Percentiles rank a stretch among this genome's conserved stretches.
phyloP scores from a whole-genome alignment of 2,797 vertebrate species.

The Alca torda region DNA sequence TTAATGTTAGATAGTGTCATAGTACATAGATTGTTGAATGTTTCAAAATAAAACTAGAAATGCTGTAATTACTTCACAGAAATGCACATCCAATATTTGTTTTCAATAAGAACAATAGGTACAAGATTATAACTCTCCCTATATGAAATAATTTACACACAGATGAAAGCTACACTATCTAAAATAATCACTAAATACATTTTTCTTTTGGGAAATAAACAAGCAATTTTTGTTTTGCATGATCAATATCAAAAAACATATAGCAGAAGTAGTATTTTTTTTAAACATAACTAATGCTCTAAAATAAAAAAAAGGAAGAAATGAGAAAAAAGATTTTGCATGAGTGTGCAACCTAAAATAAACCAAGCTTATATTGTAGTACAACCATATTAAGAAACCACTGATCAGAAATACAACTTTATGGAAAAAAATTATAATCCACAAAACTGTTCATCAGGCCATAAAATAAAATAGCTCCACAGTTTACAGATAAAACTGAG shows the following conservation, averaged over 20 bases:
- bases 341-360: conserved; percentile 81
- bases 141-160: conserved; percentile 89
- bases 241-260: conserved; percentile 82
- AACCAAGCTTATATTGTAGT: conserved; percentile 81
- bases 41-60: conserved; percentile 82
- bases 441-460: conserved; percentile 82
- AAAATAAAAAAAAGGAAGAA: conserved; percentile 46
- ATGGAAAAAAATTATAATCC: conserved; percentile 80
- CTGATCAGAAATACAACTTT: conserved; percentile 79
- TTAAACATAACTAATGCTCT: conserved; percentile 74
- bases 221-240: conserved; percentile 83
- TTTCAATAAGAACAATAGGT: conserved; percentile 81
- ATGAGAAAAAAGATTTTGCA: conserved; percentile 62
- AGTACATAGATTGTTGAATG: conserved; percentile 75
- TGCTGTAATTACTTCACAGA: conserved; percentile 81
- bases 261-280: conserved; percentile 79
- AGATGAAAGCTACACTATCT: conserved; percentile 86
- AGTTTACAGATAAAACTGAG: conserved; percentile 81
- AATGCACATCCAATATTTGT: conserved; percentile 83
- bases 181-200: conserved; percentile 89
- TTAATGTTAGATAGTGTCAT: conserved; percentile 78
- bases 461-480: conserved; percentile 81
- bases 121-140: conserved; percentile 81
- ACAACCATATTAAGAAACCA: conserved; percentile 83
- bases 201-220: conserved; percentile 84